phyloP scores from a whole-genome alignment of 2,888 invertebrate genomes.

The Micropterix aruncella region DNA sequence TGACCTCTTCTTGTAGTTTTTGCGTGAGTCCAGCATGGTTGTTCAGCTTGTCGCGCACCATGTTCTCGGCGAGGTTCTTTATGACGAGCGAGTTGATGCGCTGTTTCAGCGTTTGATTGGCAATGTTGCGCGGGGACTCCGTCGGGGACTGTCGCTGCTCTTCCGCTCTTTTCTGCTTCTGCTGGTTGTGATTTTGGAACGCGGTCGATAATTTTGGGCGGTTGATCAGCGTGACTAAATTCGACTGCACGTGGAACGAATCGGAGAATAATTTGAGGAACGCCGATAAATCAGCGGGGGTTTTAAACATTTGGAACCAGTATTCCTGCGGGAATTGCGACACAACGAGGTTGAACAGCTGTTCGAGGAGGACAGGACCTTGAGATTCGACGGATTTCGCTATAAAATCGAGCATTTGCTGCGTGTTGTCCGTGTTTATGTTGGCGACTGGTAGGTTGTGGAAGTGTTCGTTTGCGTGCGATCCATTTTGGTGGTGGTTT shows the following conservation, averaged over 20 bases:
- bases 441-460: slow-evolving; percentile 61
- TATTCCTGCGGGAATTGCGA: slow-evolving; percentile 62
- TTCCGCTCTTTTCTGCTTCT: slow-evolving; percentile 22
- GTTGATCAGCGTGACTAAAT: slow-evolving; percentile 73
- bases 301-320: slow-evolving; percentile 82
- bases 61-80: slow-evolving; percentile 81
- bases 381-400: slow-evolving; percentile 69
- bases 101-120: slow-evolving; percentile 73
- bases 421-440: slow-evolving; percentile 73
- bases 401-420: slow-evolving; percentile 68
- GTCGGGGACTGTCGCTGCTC: slow-evolving; percentile 34
- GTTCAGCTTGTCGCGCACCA: slow-evolving; percentile 36
- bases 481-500: slow-evolving; percentile 52
- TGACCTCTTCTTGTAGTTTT: slow-evolving; percentile 16
- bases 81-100: slow-evolving; percentile 78
- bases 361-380: slow-evolving; percentile 75
- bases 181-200: slow-evolving; percentile 36
- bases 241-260: slow-evolving; percentile 85
- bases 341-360: slow-evolving; percentile 69
- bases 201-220: slow-evolving; percentile 55
- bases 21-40: slow-evolving; percentile 21
- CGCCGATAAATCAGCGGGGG: slow-evolving; percentile 76
- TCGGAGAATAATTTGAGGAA: slow-evolving; percentile 90
- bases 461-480: slow-evolving; percentile 47
- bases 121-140: slow-evolving; percentile 39